Percentiles rank a stretch among this genome's conserved stretches.
Evolutionary conservation across 2,888 invertebrate species (phyloP).

Genomic region (Pristionchus fissidentatus): DNA sequence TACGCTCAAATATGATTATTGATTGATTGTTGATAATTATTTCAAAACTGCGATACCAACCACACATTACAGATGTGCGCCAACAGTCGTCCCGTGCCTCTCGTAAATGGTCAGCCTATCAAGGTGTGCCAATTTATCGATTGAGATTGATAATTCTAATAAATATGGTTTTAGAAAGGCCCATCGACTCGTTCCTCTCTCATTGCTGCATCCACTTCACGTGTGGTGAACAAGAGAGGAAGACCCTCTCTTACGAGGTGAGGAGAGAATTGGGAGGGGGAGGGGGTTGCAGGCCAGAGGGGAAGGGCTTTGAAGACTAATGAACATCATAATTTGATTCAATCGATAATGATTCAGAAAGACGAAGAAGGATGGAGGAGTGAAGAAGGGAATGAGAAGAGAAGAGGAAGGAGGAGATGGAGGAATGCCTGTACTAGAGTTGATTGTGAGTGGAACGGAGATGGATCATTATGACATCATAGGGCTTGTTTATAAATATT

Average conservation of each 20-base stretch:
- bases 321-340: neutral
- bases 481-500: neutral
- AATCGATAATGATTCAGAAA: neutral
- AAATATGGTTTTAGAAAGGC: neutral
- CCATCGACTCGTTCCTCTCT: neutral
- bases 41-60: neutral
- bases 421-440: constrained; percentile 1
- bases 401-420: neutral
- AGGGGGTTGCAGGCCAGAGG: too few relatives aligned
- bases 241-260: neutral
- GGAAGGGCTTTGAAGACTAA: too few relatives aligned
- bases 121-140: neutral
- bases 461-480: neutral
- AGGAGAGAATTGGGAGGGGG: too few relatives aligned
- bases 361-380: neutral
- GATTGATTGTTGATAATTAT: too few relatives aligned
- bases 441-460: neutral
- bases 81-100: neutral
- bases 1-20: too few relatives aligned
- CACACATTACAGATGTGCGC: neutral
- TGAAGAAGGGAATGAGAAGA: neutral
- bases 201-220: neutral
- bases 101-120: neutral
- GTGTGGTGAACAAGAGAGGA: neutral
- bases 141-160: neutral